Percentiles rank a stretch among this genome's conserved stretches.
phyloP scores from a whole-genome alignment of 2,888 invertebrate species.

The Cryptus viduatorius region DNA sequence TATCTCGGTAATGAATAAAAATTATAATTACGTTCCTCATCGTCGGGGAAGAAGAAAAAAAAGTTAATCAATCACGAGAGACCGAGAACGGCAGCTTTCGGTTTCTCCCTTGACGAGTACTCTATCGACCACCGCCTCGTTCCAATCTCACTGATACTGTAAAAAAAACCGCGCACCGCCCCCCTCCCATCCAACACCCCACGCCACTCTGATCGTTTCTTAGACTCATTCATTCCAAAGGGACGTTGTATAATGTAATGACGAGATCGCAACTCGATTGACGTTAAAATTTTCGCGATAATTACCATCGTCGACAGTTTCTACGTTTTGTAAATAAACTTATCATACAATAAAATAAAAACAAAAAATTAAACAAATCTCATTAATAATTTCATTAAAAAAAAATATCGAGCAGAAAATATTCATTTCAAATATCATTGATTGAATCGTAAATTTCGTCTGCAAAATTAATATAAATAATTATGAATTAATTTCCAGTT shows the following conservation, averaged over 20 bases:
- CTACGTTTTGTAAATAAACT: background rate
- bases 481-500: background rate
- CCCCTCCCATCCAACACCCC: background rate
- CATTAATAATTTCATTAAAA: too few species aligned
- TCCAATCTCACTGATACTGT: conserved; percentile 38
- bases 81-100: conserved; percentile 60
- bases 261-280: conserved; percentile 56
- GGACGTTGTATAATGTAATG: conserved; percentile 40
- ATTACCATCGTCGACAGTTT: conserved; percentile 48
- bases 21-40: conserved; percentile 84
- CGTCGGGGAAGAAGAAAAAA: conserved; percentile 75
- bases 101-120: conserved; percentile 60
- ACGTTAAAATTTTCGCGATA: conserved; percentile 59
- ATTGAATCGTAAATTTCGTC: background rate
- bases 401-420: too few species aligned
- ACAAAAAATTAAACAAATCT: background rate
- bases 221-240: conserved; percentile 59
- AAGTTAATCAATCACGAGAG: conserved; percentile 84
- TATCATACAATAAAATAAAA: too few species aligned
- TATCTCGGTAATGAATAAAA: conserved; percentile 83
- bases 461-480: background rate
- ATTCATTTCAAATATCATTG: background rate
- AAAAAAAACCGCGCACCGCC: conserved; percentile 38
- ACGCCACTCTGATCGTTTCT: conserved; percentile 56
- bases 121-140: conserved; percentile 56